phyloP scores from a whole-genome alignment of 1,140 invertebrate genomes.

The Drosophila equinoxialis region DNA sequence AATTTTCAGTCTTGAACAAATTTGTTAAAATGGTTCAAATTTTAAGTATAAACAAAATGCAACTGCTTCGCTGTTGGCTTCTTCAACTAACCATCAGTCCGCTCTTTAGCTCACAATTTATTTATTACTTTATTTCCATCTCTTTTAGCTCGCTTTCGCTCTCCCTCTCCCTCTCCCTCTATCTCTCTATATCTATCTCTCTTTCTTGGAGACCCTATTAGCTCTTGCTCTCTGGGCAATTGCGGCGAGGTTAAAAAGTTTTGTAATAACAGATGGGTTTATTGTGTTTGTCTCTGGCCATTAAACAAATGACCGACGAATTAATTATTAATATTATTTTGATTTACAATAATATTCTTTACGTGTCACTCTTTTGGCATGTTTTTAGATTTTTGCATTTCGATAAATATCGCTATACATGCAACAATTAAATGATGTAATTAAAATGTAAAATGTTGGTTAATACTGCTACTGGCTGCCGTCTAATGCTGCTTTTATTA shows the following conservation, averaged over 20 bases:
- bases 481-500: conserved; percentile 19
- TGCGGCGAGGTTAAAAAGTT: conserved; percentile 60
- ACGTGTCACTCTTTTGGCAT: conserved; percentile 15
- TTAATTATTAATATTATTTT: conserved; percentile 21
- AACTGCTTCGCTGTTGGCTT: conserved; percentile 25
- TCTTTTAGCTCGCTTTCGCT: background rate
- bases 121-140: conserved; percentile 22
- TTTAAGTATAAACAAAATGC: conserved; percentile 42
- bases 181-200: conserved; percentile 18
- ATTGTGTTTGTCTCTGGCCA: conserved; percentile 37
- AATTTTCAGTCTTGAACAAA: background rate
- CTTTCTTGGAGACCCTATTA: conserved; percentile 18
- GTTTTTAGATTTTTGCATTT: conserved; percentile 25
- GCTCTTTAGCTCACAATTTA: conserved; percentile 1
- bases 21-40: conserved; percentile 1
- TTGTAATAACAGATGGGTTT: conserved; percentile 62
- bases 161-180: background rate
- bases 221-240: conserved; percentile 37
- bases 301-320: conserved; percentile 30
- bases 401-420: conserved; percentile 28
- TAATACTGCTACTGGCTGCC: conserved; percentile 21
- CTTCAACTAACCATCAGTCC: background rate
- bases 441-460: conserved; percentile 45
- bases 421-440: conserved; percentile 52
- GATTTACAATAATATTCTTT: conserved; percentile 20